Evolutionary conservation across 2,888 invertebrate genomes (phyloP).

Genomic region (Machimus rusticus): DNA sequence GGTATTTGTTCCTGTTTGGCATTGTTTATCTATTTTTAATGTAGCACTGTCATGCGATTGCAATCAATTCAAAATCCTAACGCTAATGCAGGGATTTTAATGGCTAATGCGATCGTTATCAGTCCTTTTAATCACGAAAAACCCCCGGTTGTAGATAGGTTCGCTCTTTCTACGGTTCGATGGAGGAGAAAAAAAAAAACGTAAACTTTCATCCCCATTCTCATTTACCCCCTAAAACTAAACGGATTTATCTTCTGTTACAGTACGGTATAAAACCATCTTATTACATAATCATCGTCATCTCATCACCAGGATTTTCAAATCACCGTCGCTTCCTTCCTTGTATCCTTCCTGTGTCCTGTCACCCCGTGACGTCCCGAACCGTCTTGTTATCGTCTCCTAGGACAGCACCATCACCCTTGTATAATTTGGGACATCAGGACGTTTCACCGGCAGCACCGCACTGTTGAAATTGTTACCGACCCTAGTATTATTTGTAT

Average conservation of each 20-base stretch:
- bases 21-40: slow-evolving; percentile 23
- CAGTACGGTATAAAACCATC: not conserved
- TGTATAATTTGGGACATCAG: not conserved
- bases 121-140: slow-evolving; percentile 34
- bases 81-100: slow-evolving; percentile 40
- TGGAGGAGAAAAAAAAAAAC: too few species aligned
- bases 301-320: slow-evolving; percentile 2
- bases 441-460: not conserved
- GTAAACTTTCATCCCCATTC: not conserved
- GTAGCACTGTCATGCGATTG: slow-evolving; percentile 29
- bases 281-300: slow-evolving; percentile 3
- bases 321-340: not conserved
- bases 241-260: not conserved
- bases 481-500: not conserved
- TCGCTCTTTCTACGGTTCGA: not conserved
- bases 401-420: not conserved
- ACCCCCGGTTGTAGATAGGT: not conserved
- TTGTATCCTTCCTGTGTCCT: not conserved
- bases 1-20: not conserved
- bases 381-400: not conserved
- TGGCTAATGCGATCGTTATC: slow-evolving; percentile 42
- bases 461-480: not conserved
- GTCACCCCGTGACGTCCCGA: not conserved
- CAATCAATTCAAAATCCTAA: slow-evolving; percentile 36
- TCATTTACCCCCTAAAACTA: not conserved